Evolutionary conservation across 2,797 vertebrate genomes (phyloP), one percentile per base, ranked within the genome.

Genomic region (Harpagifer antarcticus): DNA sequence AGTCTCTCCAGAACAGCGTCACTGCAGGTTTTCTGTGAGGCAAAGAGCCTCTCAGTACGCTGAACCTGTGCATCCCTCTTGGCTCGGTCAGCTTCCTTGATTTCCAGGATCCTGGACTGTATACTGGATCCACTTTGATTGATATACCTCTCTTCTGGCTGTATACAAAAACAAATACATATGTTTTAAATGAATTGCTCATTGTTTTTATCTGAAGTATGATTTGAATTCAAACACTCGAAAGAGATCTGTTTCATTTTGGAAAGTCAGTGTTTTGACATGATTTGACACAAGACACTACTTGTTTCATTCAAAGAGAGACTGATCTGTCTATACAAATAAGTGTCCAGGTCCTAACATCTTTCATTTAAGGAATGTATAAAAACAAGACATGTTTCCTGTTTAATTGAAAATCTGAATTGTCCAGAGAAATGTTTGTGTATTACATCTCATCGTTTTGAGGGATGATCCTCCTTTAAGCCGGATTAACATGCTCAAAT

Each of bases 321-420:
- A 71, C 19, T 68, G 10, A 60, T 27, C 3, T 27, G 27, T 50
- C 52, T 52, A 82, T 42, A 44, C 43, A 55, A 48, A 69, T 10
- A 71, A 63, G 44, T 84, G 90, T 91, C 91, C 93, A 85, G 72
- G 89, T 94, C 43, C 54, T 27, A 70, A 86, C 56, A 87, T 71
- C 74, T 75, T 83, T 84, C 55, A 52, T 86, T 85, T 68, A 79
- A 96, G 96, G 96, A 97, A 97, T 97, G 92, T 91, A 87, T 91
- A 95, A 90, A 93, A 88, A 92, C 84, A 94, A 94, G 91, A 93
- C 90, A 48, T 53, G 48, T 83, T 58, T 74, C 91, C 78, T 88
- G 80, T 72, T 73, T 78, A 14, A 68, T 75, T 55, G 72, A 57
- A 65, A 88, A 89, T 87, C 82, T 47, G 72, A 86, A 52, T 85